Evolutionary conservation across 2,888 invertebrate genomes (phyloP), one percentile per base, ranked within the genome.

Genomic region (Oscheius myriophilus): DNA sequence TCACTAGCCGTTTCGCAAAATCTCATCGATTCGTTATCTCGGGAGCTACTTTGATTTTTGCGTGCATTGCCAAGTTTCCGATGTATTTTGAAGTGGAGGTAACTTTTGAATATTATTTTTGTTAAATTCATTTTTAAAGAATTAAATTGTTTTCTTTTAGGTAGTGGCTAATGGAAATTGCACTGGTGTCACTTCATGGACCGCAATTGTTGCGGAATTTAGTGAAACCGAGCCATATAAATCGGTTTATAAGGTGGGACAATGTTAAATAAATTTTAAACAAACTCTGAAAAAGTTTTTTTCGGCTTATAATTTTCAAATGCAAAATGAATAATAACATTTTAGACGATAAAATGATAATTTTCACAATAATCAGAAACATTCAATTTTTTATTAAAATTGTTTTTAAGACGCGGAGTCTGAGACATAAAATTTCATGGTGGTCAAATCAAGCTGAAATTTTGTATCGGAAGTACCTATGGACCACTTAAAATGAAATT

Each of bases 11-110:
- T 66, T 82, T 84, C 58, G 71, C 80, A 9, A 72, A 71, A 16
- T 64, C 62, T 9, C 75, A 79, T 21, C 78, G 84, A 0, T 66
- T 81, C 6, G 54, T 70, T 14, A 74, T 84, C 46, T 73, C 75
- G 33, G 41, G 69, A 1, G 41, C 70, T 4, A 76, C 78, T 11
- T 43, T 83, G 18, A 46, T 76, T 1, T 80, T 85, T 41, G 84
- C 84, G 2, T 61, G 81, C 16, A 62, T 81, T 26, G 79, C 82
- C 21, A 85, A 85, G 52, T 78, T 73, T 18, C 83, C 84, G 14
- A 78, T 84, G 76, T 79, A 73, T 65, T 81, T 82, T 62, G 85
- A 85, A 70, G 70, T 82, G 11, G 69, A 83, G 73, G 84, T 82
- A 18, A 42, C 69, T 21, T 1, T 49, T 25, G 2, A 16, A 26